Base-by-base conservation (phyloP, 1,140 invertebrate species). In the Nephila pilipes region DNA sequence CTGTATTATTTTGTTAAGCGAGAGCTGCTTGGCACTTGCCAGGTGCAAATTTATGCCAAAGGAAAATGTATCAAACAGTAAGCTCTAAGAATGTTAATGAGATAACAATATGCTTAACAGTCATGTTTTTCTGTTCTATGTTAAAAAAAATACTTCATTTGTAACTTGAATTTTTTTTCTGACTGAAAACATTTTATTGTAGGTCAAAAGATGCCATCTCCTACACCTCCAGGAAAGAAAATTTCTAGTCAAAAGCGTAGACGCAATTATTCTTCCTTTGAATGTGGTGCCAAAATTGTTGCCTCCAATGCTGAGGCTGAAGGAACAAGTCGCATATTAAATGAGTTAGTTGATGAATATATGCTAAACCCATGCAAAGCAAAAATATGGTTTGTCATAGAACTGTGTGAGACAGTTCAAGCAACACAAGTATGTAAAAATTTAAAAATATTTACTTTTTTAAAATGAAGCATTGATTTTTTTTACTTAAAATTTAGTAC, bases 221-320 rank as follows among this genome's bases (percentile, higher is more conserved):
- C 92, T 32, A 85, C 83, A 81, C 85, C 87, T 14, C 87, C 94
- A 25, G 94, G 85, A 0, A 94, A 95, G 87, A 93, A 94, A 90
- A 87, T 94, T 85, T 85, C 94, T 93, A 90, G 93, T 60, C 81
- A 94, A 57, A 94, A 95, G 93, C 81, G 94, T 54, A 87, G 94
- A 58, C 98, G 98, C 95, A 99, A 99, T 95, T 99, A 99, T 95
- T 99, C 99, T 0, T 98, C 98, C 1, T 97, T 97, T 2, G 98
- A 99, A 94, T 99, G 99, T 96, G 99, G 99, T 0, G 99, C 99
- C 0, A 99, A 99, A 96, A 97, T 99, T 16, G 97, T 99, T 0
- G 97, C 97, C 29, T 97, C 97, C 1, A 99, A 99, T 96, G 97
- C 97, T 0, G 99, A 99, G 96, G 97, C 99, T 0, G 97, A 97